Percentiles rank a stretch among this genome's conserved stretches.
Conservation (phyloP, 2,888 invertebrate species). For the Lithophane ornitopus region DNA sequence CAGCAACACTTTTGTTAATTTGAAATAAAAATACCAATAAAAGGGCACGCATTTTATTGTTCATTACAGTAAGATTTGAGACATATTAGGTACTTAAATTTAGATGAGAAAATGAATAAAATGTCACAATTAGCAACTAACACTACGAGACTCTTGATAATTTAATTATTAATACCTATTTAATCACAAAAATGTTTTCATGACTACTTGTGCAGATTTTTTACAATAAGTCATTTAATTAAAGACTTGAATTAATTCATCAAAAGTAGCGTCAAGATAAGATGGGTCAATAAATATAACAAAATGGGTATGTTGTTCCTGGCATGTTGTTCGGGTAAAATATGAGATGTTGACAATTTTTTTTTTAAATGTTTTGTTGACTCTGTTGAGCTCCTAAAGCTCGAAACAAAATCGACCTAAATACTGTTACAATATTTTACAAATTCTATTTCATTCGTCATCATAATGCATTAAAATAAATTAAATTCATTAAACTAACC, state of each 20-base stretch:
- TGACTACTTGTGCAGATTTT: not conserved
- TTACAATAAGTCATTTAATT: not conserved
- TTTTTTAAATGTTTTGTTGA: not conserved
- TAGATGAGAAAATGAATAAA: not conserved
- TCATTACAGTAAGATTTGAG: not conserved
- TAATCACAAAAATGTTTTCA: no score
- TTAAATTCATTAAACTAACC: not conserved
- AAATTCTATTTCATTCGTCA: not conserved
- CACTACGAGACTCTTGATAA: not conserved
- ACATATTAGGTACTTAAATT: not conserved
- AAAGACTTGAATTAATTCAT: no score
- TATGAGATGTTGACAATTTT: constrained; percentile 3
- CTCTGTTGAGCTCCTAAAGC: not conserved
- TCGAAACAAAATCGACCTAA: not conserved
- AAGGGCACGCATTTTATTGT: not conserved
- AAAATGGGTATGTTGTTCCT: no score
- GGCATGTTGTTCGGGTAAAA: not conserved
- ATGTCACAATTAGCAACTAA: not conserved
- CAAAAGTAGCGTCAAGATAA: no score
- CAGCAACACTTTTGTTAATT: not conserved
- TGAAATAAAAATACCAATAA: not conserved
- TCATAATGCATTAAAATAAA: no score
- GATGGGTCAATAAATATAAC: no score
- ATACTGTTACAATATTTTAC: not conserved
- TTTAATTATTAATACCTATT: not conserved